These are phyloP conservation scores for Cacatua alba DNA, from an alignment of 2,113 vertebrate genomes.

Conservation along the genomic window DNA sequence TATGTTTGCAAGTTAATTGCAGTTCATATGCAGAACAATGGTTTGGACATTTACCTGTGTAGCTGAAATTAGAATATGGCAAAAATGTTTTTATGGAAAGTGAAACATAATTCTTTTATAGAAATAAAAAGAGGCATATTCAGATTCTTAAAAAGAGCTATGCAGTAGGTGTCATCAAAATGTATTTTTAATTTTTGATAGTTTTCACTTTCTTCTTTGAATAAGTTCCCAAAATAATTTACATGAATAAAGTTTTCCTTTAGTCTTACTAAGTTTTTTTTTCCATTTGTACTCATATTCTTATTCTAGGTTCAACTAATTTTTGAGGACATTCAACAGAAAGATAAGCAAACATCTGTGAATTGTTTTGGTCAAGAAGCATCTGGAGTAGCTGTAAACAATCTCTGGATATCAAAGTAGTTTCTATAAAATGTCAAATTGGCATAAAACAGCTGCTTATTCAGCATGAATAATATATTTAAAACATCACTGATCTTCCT, in stretches of 20 bases:
- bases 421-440: background rate
- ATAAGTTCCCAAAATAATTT: background rate
- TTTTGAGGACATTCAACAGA: background rate
- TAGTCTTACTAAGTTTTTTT: background rate
- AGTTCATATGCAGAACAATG: background rate
- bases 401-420: background rate
- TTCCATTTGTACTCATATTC: background rate
- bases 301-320: conserved; percentile 44
- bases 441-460: background rate
- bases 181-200: background rate
- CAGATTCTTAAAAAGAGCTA: background rate
- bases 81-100: background rate
- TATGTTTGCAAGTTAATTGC: background rate
- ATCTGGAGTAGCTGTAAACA: background rate
- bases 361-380: background rate
- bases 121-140: background rate
- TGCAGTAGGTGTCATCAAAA: background rate
- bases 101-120: background rate
- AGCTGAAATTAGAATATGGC: background rate
- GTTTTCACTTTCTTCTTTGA: background rate
- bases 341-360: conserved; percentile 9
- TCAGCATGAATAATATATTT: background rate
- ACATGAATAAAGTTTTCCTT: background rate
- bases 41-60: background rate
- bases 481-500: background rate